Base-by-base conservation (phyloP, 2,888 invertebrate species). In the Hermaeophaga mercurialis region DNA sequence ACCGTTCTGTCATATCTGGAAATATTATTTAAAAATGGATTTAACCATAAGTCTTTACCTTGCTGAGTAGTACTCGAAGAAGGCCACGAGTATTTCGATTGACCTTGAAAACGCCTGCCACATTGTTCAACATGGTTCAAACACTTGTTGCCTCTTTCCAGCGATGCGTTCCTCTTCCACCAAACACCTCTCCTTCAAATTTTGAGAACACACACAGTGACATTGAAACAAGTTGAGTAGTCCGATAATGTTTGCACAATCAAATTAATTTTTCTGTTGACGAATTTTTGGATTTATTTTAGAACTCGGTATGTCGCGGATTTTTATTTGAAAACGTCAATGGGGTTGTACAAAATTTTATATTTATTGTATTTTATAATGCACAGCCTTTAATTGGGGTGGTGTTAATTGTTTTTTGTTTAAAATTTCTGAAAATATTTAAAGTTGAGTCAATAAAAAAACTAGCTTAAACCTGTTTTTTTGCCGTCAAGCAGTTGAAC, bases 101-200 rank as follows among this genome's bases (percentile, higher is more conserved):
- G 89, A 90, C 73, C 89, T 84, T 66, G 89, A 85, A 81, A 90
- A 88, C 60, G 89, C 87, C 66, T 88, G 87, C 90, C 90, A 90
- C 89, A 90, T 89, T 67, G 65, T 79, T 59, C 62, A 50, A 52
- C 62, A 62, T 64, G 59, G 48, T 59, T 64, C 59, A 62, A 14
- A 36, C 38, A 58, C 49, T 22, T 3, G 1, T 17, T 43, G 24
- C 43, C 39, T 39, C n/a, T 39, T 19, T 22, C 19, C 39, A 24
- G 43, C n/a, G 52, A 45, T 36, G 11, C 34, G 28, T 41, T 15
- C 19, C 12, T 22, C 46, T 34, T 5, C 18, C n/a, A n/a, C n/a
- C 24, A 4, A 52, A 24, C 34, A 33, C 50, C 22, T 12, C n/a
- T 19, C n/a, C 15, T 2, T 7, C 39, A 5, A 43, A 44, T 19